Base-by-base conservation (phyloP, 2,113 vertebrate genomes). In the Toxotes chatareus region DNA sequence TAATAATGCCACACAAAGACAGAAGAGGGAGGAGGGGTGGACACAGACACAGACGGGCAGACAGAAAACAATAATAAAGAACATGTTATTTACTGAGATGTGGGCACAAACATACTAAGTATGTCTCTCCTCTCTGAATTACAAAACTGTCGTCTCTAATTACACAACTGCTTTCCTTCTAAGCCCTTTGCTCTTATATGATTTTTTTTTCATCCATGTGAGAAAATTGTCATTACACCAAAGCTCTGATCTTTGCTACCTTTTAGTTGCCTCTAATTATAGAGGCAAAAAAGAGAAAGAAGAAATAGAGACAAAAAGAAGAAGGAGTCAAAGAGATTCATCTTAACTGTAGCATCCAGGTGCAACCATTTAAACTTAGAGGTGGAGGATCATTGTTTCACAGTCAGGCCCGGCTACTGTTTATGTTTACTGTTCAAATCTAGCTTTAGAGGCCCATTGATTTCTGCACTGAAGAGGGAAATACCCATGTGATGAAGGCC, bases 381-480 rank as follows among this genome's bases (percentile, higher is more conserved):
- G 59, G 60, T 71, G 56, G 60, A 83, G 64, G 62, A 44, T 96
- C 96, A 96, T 90, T 96, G 93, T 95, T 93, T 95, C 93, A 88
- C 49, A 44, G 32, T 75, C 75, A 36, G 61, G 44, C 60, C 61
- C 46, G 55, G 46, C 53, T 93, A 90, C 91, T 95, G 73, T 96
- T 96, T 97, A 95, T 84, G 80, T 97, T 98, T 97, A 97, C 65
- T 31, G 75, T 55, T 76, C 55, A 96, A 95, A 96, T 95, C 95
- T 97, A 96, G 94, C 94, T 97, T 97, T 95, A 96, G 95, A 96
- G 95, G 94, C 95, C 95, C 97, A 97, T 97, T 96, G 97, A 98
- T 97, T 97, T 98, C 96, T 97, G 95, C 96, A 96, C 97, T 96
- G 94, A 95, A 96, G 96, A 95, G 96, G 95, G 96, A 96, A 97